These are phyloP conservation scores for Chrysolina haemoptera DNA, from an alignment of 2,888 invertebrate genomes.

Conservation along the genomic window DNA sequence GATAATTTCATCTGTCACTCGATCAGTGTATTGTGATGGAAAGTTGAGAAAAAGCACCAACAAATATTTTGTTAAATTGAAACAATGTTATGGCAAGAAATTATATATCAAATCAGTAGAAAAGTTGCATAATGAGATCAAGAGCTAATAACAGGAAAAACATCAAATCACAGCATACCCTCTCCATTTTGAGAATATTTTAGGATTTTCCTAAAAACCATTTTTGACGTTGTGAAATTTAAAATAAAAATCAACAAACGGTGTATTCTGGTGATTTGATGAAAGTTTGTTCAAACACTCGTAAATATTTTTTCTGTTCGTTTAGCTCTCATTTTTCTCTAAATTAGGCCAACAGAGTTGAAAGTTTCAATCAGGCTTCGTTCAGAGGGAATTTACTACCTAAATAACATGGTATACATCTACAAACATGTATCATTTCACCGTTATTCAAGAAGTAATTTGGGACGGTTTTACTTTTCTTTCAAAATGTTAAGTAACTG, in stretches of 20 bases:
- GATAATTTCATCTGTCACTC: not conserved
- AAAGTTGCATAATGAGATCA: constrained; percentile 25
- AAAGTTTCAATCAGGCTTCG: constrained; percentile 38
- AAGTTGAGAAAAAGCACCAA: constrained; percentile 33
- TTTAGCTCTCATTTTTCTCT: not conserved
- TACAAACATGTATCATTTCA: constrained; percentile 62
- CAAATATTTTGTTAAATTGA: constrained; percentile 39
- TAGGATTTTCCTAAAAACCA: no score
- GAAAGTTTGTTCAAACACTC: not conserved
- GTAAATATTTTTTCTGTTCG: constrained; percentile 29
- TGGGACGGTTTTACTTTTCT: constrained; percentile 65
- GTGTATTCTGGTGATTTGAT: not conserved
- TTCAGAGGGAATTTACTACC: constrained; percentile 51
- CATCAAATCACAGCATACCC: not conserved
- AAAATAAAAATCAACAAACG: no score
- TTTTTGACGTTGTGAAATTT: no score
- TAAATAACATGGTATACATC: constrained; percentile 64
- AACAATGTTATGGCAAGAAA: constrained; percentile 66
- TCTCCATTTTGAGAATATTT: not conserved
- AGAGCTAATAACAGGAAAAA: not conserved
- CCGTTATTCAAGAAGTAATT: constrained; percentile 62
- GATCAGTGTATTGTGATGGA: not conserved
- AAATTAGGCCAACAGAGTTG: constrained; percentile 42
- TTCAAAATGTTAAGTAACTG: constrained; percentile 61
- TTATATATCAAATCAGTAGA: constrained; percentile 38